Conservation (phyloP, 2,888 invertebrate species). For the Lomographa bimaculata region DNA sequence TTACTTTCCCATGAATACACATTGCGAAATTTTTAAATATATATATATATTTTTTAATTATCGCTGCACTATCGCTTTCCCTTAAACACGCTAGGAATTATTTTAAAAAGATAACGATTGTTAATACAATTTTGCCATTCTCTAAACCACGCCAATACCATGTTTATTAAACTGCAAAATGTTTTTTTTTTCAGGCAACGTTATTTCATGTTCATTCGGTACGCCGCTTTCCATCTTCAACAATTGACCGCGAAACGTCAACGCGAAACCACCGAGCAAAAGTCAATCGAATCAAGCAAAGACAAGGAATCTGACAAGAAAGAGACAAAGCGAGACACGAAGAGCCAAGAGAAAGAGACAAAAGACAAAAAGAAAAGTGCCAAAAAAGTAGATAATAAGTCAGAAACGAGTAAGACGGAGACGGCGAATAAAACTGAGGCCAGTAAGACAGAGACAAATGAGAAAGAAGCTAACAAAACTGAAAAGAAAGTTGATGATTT, state of each 20-base stretch:
- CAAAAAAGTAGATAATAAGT: conserved; percentile 53
- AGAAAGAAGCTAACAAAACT: conserved; percentile 32
- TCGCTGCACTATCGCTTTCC: too few species aligned
- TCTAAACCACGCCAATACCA: too few species aligned
- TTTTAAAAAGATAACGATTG: too few species aligned
- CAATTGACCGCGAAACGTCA: conserved; percentile 90
- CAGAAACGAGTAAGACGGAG: conserved; percentile 33
- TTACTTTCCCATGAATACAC: too few species aligned
- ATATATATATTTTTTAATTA: too few species aligned
- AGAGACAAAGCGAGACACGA: conserved; percentile 55
- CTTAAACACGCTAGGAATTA: too few species aligned
- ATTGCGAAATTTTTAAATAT: too few species aligned
- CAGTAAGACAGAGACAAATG: conserved; percentile 36
- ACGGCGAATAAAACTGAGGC: conserved; percentile 36
- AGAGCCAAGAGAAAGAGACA: conserved; percentile 59
- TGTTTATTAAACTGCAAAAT: too few species aligned
- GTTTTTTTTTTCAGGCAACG: conserved; percentile 81
- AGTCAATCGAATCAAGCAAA: conserved; percentile 70
- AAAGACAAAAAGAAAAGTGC: conserved; percentile 53
- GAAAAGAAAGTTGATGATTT: conserved; percentile 64
- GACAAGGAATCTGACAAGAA: conserved; percentile 51
- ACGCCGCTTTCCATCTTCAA: conserved; percentile 97
- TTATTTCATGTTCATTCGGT: conserved; percentile 98
- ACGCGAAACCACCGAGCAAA: conserved; percentile 62
- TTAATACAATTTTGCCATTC: too few species aligned